phyloP scores from a whole-genome alignment of 2,113 vertebrate species.

The Passerina amoena region DNA sequence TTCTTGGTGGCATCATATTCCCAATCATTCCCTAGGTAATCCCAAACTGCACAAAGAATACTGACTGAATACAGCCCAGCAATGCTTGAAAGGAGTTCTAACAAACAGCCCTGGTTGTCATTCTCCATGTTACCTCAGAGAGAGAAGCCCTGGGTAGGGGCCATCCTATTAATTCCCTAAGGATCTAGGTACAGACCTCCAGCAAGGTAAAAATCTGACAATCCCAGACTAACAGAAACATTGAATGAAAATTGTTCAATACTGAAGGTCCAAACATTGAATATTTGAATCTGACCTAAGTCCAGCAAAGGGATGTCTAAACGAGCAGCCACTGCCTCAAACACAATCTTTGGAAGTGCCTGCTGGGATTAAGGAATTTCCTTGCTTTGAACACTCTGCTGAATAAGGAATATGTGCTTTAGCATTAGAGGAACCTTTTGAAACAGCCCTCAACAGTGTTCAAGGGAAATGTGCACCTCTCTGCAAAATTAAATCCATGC shows the following conservation, averaged over 20 bases:
- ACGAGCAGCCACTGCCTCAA: neutral
- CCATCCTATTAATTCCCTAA: neutral
- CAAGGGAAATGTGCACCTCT: neutral
- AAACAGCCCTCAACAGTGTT: neutral
- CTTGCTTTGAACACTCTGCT: neutral
- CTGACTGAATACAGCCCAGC: neutral
- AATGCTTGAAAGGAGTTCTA: neutral
- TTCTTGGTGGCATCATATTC: neutral
- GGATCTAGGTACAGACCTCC: neutral
- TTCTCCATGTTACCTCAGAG: neutral
- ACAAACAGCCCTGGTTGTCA: neutral
- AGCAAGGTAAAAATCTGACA: neutral
- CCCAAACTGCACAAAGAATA: neutral
- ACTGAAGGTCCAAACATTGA: accelerated
- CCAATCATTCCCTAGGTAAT: neutral
- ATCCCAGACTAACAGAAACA: neutral
- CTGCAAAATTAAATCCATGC: neutral
- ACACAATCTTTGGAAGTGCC: accelerated
- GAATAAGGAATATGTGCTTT: neutral
- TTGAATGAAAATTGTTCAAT: neutral
- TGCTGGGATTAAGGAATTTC: neutral
- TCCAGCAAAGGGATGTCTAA: neutral
- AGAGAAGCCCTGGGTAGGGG: neutral
- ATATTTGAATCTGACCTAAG: neutral
- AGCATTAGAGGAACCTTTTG: neutral